Conservation (phyloP, 2,797 vertebrate species). For the Discoglossus pictus region DNA sequence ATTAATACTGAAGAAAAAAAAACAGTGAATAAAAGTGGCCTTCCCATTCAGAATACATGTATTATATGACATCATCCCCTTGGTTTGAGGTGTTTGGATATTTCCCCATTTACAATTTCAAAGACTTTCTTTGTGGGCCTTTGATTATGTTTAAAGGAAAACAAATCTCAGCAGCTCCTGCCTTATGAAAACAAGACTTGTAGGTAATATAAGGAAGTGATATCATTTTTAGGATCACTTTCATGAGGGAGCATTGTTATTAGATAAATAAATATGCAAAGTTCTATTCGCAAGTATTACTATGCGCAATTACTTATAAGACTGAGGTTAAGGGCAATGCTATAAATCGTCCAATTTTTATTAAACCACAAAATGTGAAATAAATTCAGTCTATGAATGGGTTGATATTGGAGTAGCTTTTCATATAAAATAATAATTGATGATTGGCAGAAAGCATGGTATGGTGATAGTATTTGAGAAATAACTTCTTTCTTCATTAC, state of each 20-base stretch:
- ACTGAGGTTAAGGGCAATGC: neutral
- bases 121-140: slow-evolving; percentile 32
- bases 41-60: slow-evolving; percentile 36
- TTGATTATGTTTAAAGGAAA: slow-evolving; percentile 39
- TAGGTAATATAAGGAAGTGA: slow-evolving; percentile 43
- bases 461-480: too few species aligned
- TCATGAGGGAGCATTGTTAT: slow-evolving; percentile 29
- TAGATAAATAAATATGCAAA: slow-evolving; percentile 31
- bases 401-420: too few species aligned
- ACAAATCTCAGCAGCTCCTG: slow-evolving; percentile 29
- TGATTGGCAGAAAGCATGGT: too few species aligned
- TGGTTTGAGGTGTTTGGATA: slow-evolving; percentile 43
- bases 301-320: slow-evolving; percentile 10
- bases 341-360: neutral
- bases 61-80: slow-evolving; percentile 44
- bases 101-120: slow-evolving; percentile 33
- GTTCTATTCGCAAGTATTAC: neutral
- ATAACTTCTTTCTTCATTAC: too few species aligned
- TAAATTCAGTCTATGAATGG: neutral
- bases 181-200: slow-evolving; percentile 41
- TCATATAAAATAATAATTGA: too few species aligned
- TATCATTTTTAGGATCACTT: slow-evolving; percentile 28
- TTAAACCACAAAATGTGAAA: neutral
- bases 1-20: slow-evolving; percentile 33
- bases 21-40: slow-evolving; percentile 40